Evolutionary conservation across 2,888 invertebrate species (phyloP), one percentile per base, ranked within the genome.

Genomic region (Mythimna albipuncta): DNA sequence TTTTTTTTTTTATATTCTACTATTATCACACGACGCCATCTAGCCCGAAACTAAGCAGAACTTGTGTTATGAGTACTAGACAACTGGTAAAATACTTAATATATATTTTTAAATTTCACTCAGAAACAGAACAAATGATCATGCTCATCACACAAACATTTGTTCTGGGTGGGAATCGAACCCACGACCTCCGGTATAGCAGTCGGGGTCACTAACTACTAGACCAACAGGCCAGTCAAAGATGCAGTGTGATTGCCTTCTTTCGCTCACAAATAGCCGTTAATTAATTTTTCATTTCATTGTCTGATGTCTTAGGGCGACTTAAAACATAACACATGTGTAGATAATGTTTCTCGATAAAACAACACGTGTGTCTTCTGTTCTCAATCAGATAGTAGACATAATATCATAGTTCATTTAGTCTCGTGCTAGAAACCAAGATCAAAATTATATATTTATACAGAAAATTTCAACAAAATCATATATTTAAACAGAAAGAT

Each of bases 401-500:
- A n/a, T 38, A 10, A 47, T 59, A 19, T 16, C 41, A 32, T 6
- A 59, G 6, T n/a, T 52, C 10, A 21, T 54, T 47, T 38, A 16
- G 1, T n/a, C 35, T 10, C 7, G 4, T 6, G 13, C n/a, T 69
- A 11, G 19, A 58, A 32, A 19, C 13, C 6, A 44, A 21, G 52
- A 55, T 26, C 11, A 35, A 41, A 62, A 21, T 32, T 0, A 7
- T 44, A 54, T 44, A 59, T 26, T 54, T 11, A 73, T 35, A 72
- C 26, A 55, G 10, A 32, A 65, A 58, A 50, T 50, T 41, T 4
- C 21, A 44, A n/a, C 19, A 38, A 41, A 62, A 21, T 32, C 1
- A 7, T 44, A 54, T 44, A 59, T 26, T 54, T 11, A 73, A 44
- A 72, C 26, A 55, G 10, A 32, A 65, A 58, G 41, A 41, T 41